A percentile compares a stretch with the other conserved stretches of the same genome.
Conservation (phyloP, 2,888 invertebrate genomes). For the Ophion ventricosus region DNA sequence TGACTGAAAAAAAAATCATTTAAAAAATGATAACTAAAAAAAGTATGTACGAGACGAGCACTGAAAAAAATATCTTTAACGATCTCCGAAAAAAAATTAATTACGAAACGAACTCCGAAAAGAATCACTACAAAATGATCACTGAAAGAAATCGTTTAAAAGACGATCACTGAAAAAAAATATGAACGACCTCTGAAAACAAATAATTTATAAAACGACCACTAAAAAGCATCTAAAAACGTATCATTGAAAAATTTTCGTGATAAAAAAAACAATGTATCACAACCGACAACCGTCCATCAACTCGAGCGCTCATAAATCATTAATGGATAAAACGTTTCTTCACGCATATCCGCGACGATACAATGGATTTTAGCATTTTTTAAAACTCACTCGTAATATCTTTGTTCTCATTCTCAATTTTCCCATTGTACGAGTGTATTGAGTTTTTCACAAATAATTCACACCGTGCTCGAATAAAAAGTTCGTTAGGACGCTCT, state of each 20-base stretch:
- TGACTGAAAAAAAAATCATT: neutral
- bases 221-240: neutral
- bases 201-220: neutral
- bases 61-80: neutral
- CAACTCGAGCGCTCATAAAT: neutral
- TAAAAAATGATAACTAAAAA: neutral
- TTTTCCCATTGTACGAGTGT: conserved; percentile 63
- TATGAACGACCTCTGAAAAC: neutral
- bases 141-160: neutral
- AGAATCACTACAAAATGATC: neutral
- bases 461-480: neutral
- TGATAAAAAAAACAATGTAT: neutral
- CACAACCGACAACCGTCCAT: neutral
- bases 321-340: conserved; percentile 14
- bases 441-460: neutral
- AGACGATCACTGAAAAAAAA: neutral
- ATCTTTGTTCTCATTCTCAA: conserved; percentile 67
- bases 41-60: neutral
- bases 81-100: too few species aligned
- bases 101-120: neutral
- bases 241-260: neutral
- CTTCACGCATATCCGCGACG: neutral
- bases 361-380: conserved; percentile 15
- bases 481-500: neutral
- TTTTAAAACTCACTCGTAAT: conserved; percentile 63